A percentile compares a stretch with the other conserved stretches of the same genome.
These are phyloP conservation scores for Melinopterus prodromus DNA, from an alignment of 2,888 invertebrate genomes.

Conservation along the genomic window DNA sequence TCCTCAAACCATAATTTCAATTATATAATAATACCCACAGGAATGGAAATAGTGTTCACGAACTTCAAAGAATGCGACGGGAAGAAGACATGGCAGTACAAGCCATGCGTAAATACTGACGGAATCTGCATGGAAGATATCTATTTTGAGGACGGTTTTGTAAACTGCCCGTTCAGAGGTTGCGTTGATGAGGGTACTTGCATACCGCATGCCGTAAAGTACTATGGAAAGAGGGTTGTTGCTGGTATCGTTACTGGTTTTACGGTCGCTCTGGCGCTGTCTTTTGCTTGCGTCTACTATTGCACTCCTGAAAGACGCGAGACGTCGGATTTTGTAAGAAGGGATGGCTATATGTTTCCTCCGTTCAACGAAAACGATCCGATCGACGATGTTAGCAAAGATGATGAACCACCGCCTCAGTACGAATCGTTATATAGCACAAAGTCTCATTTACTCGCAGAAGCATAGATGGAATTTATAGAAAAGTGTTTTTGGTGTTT, in stretches of 20 bases:
- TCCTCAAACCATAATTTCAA: too few relatives aligned
- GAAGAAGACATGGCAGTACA: conserved; percentile 7
- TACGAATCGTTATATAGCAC: conserved; percentile 1
- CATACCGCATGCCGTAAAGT: background rate
- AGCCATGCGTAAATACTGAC: conserved; percentile 11
- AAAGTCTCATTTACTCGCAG: background rate
- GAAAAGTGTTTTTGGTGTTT: too few relatives aligned
- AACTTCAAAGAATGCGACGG: conserved; percentile 9
- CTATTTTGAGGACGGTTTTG: conserved; percentile 12
- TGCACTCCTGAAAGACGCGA: conserved; percentile 11
- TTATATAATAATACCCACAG: background rate
- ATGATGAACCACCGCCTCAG: background rate
- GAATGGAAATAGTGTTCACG: conserved; percentile 11
- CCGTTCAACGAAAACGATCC: background rate
- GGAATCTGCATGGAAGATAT: conserved; percentile 14
- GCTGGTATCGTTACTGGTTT: background rate
- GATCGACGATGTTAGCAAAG: background rate
- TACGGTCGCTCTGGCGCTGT: background rate
- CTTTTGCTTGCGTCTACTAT: conserved; percentile 10
- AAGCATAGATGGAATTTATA: too few relatives aligned
- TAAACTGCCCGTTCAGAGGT: conserved; percentile 17
- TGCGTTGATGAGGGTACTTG: conserved; percentile 17
- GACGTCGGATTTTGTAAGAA: background rate
- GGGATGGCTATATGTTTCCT: conserved; percentile 13
- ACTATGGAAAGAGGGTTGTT: conserved; percentile 5